phyloP scores from a whole-genome alignment of 2,888 invertebrate genomes.

The Acleris literana region DNA sequence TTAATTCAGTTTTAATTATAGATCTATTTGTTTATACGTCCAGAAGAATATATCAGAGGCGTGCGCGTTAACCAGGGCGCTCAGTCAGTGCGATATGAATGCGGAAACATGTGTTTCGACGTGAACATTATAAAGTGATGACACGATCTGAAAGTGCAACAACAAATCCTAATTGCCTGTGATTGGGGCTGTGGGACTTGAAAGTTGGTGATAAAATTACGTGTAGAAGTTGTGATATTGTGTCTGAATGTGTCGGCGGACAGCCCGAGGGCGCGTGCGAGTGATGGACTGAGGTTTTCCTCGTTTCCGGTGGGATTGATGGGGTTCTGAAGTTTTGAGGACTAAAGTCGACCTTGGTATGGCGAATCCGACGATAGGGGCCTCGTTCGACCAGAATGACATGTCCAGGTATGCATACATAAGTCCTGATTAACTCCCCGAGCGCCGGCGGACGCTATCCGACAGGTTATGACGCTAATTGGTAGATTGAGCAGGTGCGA shows the following conservation, averaged over 20 bases:
- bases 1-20: conserved; percentile 73
- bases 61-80: conserved; percentile 58
- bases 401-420: conserved; percentile 80
- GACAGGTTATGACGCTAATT: conserved; percentile 27
- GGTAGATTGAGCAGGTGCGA: conserved; percentile 39
- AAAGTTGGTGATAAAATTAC: conserved; percentile 43
- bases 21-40: conserved; percentile 64
- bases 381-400: conserved; percentile 88
- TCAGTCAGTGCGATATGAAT: conserved; percentile 57
- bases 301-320: conserved; percentile 67
- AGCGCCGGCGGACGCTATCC: conserved; percentile 7
- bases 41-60: conserved; percentile 63
- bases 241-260: conserved; percentile 42
- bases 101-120: conserved; percentile 81
- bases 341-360: conserved; percentile 53
- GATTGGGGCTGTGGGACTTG: conserved; percentile 51
- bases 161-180: conserved; percentile 71
- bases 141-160: conserved; percentile 61
- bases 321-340: conserved; percentile 28
- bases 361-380: conserved; percentile 84
- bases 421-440: background rate
- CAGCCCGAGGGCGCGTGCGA: conserved; percentile 51
- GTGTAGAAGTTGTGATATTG: conserved; percentile 37
- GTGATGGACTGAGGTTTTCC: conserved; percentile 54
- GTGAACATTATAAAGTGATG: conserved; percentile 72